Evolutionary conservation across 2,888 invertebrate genomes (phyloP).

Genomic region (Nephrotoma flavescens): DNA sequence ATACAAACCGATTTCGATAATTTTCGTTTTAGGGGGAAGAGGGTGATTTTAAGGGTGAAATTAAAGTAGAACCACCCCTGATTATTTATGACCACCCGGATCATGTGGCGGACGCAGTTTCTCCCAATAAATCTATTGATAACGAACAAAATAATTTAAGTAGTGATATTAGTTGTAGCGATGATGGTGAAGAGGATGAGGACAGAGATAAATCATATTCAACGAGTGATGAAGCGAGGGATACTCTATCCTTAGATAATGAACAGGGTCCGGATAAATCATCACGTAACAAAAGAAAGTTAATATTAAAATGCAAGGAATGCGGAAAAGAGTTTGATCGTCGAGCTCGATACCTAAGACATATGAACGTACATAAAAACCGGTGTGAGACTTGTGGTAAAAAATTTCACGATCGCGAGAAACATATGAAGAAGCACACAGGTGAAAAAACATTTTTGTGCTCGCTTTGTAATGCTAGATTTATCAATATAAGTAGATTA

Average conservation of each 20-base stretch:
- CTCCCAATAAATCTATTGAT: background rate
- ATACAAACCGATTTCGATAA: background rate
- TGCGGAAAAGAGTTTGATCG: background rate
- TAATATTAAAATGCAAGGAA: background rate
- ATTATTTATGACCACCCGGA: background rate
- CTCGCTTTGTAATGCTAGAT: background rate
- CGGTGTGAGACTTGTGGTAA: background rate
- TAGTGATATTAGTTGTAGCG: background rate
- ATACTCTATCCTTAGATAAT: background rate
- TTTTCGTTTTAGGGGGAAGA: background rate
- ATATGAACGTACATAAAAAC: background rate
- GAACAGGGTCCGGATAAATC: background rate
- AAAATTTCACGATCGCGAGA: background rate
- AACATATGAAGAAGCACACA: constrained; percentile 1
- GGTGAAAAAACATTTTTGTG: background rate
- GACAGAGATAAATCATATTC: background rate
- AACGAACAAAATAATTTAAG: background rate
- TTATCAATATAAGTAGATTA: constrained; percentile 1
- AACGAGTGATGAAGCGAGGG: background rate
- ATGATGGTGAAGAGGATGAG: background rate
- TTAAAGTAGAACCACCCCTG: background rate
- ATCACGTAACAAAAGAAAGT: background rate
- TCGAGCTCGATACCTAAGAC: background rate
- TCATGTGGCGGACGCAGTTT: background rate
- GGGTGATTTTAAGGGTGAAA: background rate